These are phyloP conservation scores for Chrysogorgia sp. DNA, from an alignment of 92 coral and sea anemone species.

Conservation along the genomic window DNA sequence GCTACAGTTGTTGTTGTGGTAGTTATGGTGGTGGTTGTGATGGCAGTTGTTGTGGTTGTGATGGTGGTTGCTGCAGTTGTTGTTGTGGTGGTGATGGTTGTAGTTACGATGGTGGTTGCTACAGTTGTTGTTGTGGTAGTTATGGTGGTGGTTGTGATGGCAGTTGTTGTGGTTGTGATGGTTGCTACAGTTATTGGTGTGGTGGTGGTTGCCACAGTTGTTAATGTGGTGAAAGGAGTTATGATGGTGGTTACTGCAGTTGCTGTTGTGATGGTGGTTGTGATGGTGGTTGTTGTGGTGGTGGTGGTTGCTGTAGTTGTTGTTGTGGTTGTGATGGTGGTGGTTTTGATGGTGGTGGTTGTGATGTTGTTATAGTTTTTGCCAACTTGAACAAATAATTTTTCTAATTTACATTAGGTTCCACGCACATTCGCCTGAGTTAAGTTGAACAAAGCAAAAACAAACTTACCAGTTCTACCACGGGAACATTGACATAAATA, in stretches of 20 bases:
- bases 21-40: not conserved
- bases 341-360: too few species aligned
- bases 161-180: not conserved
- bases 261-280: too few species aligned
- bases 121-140: not conserved
- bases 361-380: too few species aligned
- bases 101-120: not conserved
- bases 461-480: slow-evolving; percentile 25
- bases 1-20: not conserved
- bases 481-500: slow-evolving; percentile 17
- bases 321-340: too few species aligned
- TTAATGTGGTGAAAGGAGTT: too few species aligned
- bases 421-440: not conserved
- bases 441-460: not conserved
- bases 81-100: not conserved
- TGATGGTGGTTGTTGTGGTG: too few species aligned
- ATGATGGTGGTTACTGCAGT: too few species aligned
- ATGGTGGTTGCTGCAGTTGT: not conserved
- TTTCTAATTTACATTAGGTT: too few species aligned
- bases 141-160: not conserved
- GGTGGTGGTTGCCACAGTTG: not conserved
- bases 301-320: too few species aligned
- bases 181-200: not conserved
- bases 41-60: not conserved
- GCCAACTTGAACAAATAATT: too few species aligned